Evolutionary conservation across 2,113 vertebrate genomes (phyloP), one percentile per base, ranked within the genome.

Genomic region (Cyprinodon brontotheroides): DNA sequence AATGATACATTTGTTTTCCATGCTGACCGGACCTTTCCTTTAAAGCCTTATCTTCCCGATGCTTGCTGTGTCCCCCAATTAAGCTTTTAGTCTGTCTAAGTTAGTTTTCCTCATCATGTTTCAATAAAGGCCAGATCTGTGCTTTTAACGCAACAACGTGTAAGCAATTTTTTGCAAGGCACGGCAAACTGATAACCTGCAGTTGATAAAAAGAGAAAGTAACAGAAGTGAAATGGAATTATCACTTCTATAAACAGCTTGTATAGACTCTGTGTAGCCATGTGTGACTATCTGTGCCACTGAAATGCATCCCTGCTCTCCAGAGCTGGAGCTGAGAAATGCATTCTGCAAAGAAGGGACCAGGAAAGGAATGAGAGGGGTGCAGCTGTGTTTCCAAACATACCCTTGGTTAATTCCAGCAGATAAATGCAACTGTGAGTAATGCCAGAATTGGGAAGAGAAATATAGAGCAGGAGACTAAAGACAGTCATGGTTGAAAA

Each of bases 371-470:
- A 79, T 81, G 80, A 84, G 68, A 50, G 77, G 69, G 61, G 66
- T 68, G 79, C 90, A 93, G 92, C 89, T 92, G 92, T 83, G 80
- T 78, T 89, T 87, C 90, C 90, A 92, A 90, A 92, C 82, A 89
- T 86, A 87, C 80, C 80, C 78, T 5, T 67, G 71, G 79, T 82
- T 89, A 86, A 93, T 93, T 85, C 90, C 76, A 77, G 73, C 41
- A 72, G 77, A 76, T 86, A 75, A 74, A 82, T 79, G 77, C 62
- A 62, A 79, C 68, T 37, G 39, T 50, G 81, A 80, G 65, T 63
- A 85, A 57, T 3, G 74, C 81, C 53, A 15, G 53, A 39, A 63
- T 63, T 70, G 47, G 57, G 70, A 2, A 68, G 69, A 79, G n/a
- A 13, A 53, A 53, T 48, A 40, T 8, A 29, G 15, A 66, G 64